Percentiles rank a stretch among this genome's conserved stretches.
Conservation (phyloP, 2,888 invertebrate genomes). For the Tigriopus californicus region DNA sequence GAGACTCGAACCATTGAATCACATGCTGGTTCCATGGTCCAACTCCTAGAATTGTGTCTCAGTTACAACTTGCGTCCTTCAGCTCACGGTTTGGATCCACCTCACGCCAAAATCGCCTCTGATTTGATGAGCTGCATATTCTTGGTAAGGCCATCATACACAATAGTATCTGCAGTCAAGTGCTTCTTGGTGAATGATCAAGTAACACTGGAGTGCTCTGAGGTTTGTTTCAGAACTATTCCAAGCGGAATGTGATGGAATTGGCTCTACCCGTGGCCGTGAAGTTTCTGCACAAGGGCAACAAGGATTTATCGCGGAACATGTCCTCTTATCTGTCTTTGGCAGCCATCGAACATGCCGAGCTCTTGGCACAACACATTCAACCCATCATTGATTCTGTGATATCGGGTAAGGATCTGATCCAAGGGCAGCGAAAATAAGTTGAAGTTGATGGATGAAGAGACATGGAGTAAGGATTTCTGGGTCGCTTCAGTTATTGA, state of each 20-base stretch:
- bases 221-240: conserved; percentile 38
- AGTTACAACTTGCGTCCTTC: conserved; percentile 68
- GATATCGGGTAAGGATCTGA: conserved; percentile 54
- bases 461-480: no score
- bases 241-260: conserved; percentile 53
- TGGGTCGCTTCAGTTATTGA: no score
- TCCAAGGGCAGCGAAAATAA: no score
- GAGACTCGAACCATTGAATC: conserved; percentile 71
- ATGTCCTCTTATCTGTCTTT: conserved; percentile 78
- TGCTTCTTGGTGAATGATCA: no score
- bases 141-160: conserved; percentile 52
- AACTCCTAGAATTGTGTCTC: conserved; percentile 64
- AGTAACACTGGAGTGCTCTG: conserved; percentile 16
- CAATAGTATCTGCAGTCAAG: no score
- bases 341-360: conserved; percentile 76
- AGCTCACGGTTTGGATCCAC: conserved; percentile 64
- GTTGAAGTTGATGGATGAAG: no score
- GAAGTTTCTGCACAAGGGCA: conserved; percentile 72
- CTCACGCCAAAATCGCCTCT: conserved; percentile 87
- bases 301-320: conserved; percentile 68
- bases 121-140: conserved; percentile 88
- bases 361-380: conserved; percentile 63
- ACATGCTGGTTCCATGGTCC: conserved; percentile 62
- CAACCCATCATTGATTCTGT: conserved; percentile 78
- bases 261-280: conserved; percentile 72